phyloP scores from a whole-genome alignment of 2,888 invertebrate species.

The Trilocha varians region DNA sequence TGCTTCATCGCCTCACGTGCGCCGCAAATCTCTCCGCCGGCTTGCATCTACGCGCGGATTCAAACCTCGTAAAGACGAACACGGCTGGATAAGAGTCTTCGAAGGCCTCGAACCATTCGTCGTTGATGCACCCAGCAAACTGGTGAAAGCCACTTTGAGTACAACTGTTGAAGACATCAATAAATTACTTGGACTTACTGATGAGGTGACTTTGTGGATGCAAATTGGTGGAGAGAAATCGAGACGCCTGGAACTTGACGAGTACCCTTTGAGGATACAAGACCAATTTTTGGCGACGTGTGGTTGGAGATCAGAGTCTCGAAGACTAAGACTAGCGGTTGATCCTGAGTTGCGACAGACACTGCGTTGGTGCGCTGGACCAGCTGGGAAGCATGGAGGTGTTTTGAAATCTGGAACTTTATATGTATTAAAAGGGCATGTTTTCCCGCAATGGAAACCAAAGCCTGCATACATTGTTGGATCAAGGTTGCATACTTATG shows the following conservation, averaged over 20 bases:
- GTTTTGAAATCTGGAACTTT: conserved; percentile 63
- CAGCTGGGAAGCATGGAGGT: conserved; percentile 61
- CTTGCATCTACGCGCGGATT: conserved; percentile 69
- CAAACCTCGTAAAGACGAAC: conserved; percentile 38
- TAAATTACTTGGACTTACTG: conserved; percentile 60
- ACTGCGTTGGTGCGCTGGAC: conserved; percentile 76
- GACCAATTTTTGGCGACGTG: conserved; percentile 73
- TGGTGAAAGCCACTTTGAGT: conserved; percentile 72
- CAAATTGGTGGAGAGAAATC: conserved; percentile 73
- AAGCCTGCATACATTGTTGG: conserved; percentile 75
- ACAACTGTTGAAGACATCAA: conserved; percentile 71
- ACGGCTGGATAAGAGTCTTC: conserved; percentile 77
- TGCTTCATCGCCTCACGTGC: conserved; percentile 62
- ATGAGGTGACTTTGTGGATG: conserved; percentile 65
- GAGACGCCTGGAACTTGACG: conserved; percentile 67
- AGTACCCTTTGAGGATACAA: conserved; percentile 75
- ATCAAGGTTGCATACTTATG: conserved; percentile 74
- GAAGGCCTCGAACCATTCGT: conserved; percentile 69
- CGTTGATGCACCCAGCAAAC: conserved; percentile 65
- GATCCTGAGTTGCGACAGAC: conserved; percentile 77
- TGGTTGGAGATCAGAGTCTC: conserved; percentile 74
- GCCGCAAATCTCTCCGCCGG: conserved; percentile 62
- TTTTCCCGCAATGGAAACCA: conserved; percentile 79
- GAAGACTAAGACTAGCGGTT: conserved; percentile 75
- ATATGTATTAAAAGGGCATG: conserved; percentile 77